Percentiles rank a stretch among this genome's conserved stretches.
phyloP scores from a whole-genome alignment of 2,113 vertebrate genomes.

The Agelaius tricolor region DNA sequence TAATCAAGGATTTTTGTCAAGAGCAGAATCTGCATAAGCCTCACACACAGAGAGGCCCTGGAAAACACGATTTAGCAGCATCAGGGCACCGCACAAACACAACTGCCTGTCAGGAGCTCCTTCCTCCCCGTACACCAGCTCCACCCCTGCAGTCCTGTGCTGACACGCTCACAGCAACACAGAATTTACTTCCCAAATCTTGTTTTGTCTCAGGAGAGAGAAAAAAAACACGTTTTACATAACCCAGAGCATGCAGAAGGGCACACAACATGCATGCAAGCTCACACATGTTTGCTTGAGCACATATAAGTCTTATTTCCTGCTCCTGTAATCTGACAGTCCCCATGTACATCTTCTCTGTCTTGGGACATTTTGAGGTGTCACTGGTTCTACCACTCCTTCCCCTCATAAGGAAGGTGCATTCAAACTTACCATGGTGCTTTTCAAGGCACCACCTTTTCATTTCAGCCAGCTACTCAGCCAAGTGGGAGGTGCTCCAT shows the following conservation, averaged over 20 bases:
- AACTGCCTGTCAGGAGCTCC: background rate
- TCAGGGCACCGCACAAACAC: background rate
- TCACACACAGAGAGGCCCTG: background rate
- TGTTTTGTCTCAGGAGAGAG: slow-evolving; percentile 8
- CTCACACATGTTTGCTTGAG: background rate
- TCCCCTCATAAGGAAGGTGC: background rate
- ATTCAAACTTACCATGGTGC: background rate
- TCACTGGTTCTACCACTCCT: background rate
- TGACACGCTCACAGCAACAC: slow-evolving; percentile 1
- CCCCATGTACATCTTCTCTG: background rate
- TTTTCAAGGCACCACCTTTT: background rate
- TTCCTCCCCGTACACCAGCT: background rate
- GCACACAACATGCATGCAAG: background rate
- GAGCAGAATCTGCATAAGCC: background rate
- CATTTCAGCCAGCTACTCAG: background rate
- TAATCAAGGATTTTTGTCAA: background rate
- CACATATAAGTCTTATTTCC: background rate
- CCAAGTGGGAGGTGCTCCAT: background rate
- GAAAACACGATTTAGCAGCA: background rate
- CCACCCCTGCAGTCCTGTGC: slow-evolving; percentile 28
- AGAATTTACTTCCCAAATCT: slow-evolving; percentile 1
- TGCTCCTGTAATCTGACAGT: background rate
- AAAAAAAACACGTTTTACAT: background rate
- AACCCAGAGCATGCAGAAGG: background rate
- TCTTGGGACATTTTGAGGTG: background rate